phyloP scores from a whole-genome alignment of 30 jellyfish, hydroid and myxozoan genomes.

The Aurelia aurita region DNA sequence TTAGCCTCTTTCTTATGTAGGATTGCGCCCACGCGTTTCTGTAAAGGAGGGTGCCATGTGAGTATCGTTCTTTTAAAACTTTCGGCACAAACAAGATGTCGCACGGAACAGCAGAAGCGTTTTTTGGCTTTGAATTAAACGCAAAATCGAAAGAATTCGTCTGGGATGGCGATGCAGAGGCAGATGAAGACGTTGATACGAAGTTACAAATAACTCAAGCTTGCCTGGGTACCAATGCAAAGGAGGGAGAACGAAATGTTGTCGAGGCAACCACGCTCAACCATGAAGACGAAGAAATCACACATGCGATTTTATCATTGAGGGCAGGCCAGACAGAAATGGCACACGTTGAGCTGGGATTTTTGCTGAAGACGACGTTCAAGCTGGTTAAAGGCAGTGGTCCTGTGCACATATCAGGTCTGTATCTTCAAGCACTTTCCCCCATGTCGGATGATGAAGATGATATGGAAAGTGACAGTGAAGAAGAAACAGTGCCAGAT shows the following conservation, averaged over 20 bases:
- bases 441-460: slow-evolving; percentile 71
- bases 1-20: too few relatives aligned
- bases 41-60: slow-evolving; percentile 27
- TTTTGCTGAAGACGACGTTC: slow-evolving; percentile 67
- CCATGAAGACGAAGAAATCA: slow-evolving; percentile 66
- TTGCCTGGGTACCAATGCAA: slow-evolving; percentile 91
- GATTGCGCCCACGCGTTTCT: background rate
- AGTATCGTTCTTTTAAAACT: slow-evolving; percentile 10
- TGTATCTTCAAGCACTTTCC: slow-evolving; percentile 72
- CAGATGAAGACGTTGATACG: slow-evolving; percentile 81
- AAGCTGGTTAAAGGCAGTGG: slow-evolving; percentile 82
- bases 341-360: slow-evolving; percentile 86
- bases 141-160: slow-evolving; percentile 57
- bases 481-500: slow-evolving; percentile 80
- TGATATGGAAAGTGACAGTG: slow-evolving; percentile 61
- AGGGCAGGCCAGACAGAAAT: slow-evolving; percentile 79
- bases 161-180: slow-evolving; percentile 86
- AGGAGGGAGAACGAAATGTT: slow-evolving; percentile 93
- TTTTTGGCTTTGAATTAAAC: slow-evolving; percentile 76
- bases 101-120: slow-evolving; percentile 39
- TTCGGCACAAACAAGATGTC: slow-evolving; percentile 29
- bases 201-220: slow-evolving; percentile 88
- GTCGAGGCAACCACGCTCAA: slow-evolving; percentile 90
- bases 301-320: slow-evolving; percentile 77
- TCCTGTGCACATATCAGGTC: slow-evolving; percentile 89